Percentiles rank a stretch among this genome's conserved stretches.
These are phyloP conservation scores for Anoplopoma fimbria DNA, from an alignment of 2,113 vertebrate genomes.

Conservation along the genomic window DNA sequence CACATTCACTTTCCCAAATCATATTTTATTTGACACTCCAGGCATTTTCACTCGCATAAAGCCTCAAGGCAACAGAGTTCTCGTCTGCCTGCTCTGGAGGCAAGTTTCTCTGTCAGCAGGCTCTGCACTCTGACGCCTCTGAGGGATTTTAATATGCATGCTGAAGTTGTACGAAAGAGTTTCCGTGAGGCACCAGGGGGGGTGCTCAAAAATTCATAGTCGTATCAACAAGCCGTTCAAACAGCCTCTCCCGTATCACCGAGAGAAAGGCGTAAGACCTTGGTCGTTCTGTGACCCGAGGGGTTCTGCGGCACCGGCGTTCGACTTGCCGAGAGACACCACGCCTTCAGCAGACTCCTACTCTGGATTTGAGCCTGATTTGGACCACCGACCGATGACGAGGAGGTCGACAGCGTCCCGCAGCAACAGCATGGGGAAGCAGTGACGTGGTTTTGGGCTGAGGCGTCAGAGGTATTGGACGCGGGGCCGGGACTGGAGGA, in stretches of 20 bases:
- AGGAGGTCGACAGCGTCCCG: conserved; percentile 33
- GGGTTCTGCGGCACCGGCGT: conserved; percentile 28
- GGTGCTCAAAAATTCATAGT: background rate
- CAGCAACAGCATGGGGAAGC: conserved; percentile 49
- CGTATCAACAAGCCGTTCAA: conserved; percentile 65
- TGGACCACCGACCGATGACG: conserved; percentile 5
- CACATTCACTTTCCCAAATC: conserved; percentile 18
- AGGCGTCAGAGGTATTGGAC: background rate
- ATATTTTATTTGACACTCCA: background rate
- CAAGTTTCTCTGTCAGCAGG: background rate
- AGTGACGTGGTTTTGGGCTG: background rate
- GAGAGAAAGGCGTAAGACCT: conserved; percentile 87
- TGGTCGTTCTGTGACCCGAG: conserved; percentile 70
- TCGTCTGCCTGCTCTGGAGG: background rate
- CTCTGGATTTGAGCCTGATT: conserved; percentile 79
- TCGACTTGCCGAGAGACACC: conserved; percentile 83
- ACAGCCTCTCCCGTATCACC: conserved; percentile 86
- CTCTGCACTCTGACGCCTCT: conserved; percentile 1
- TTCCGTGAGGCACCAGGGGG: background rate
- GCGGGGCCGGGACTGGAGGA: conserved; percentile 23
- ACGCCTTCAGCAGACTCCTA: conserved; percentile 87
- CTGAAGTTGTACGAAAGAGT: conserved; percentile 6
- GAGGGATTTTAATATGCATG: conserved; percentile 15
- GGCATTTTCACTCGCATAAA: background rate
- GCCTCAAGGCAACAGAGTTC: conserved; percentile 10